Conservation (phyloP, 2,888 invertebrate species). For the Scaptomyza tumidula region DNA sequence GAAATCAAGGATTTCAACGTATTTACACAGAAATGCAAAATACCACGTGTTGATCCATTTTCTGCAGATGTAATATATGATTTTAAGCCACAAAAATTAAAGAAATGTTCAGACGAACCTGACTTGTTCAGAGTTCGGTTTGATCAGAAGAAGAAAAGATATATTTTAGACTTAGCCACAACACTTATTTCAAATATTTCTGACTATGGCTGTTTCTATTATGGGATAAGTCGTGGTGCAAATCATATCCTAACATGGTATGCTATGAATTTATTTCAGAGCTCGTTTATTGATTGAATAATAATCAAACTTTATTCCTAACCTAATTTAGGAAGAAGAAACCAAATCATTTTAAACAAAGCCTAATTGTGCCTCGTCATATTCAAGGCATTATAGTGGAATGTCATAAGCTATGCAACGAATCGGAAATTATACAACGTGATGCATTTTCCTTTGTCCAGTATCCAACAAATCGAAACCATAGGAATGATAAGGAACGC, state of each 20-base stretch:
- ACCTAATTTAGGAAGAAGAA: constrained; percentile 7
- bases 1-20: constrained; percentile 5
- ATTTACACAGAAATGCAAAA: constrained; percentile 86
- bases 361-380: constrained; percentile 50
- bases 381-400: constrained; percentile 58
- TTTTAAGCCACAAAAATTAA: constrained; percentile 5
- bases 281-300: not conserved
- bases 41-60: constrained; percentile 86
- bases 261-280: not conserved
- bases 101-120: constrained; percentile 21
- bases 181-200: constrained; percentile 24
- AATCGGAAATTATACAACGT: constrained; percentile 55
- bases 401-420: constrained; percentile 79
- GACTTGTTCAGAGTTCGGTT: constrained; percentile 38
- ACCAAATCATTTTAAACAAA: not conserved
- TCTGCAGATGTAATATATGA: constrained; percentile 83
- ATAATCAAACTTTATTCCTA: no score
- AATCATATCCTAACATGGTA: constrained; percentile 7
- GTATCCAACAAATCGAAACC: constrained; percentile 72
- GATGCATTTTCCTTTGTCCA: constrained; percentile 86
- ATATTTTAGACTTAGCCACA: constrained; percentile 25
- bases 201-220: constrained; percentile 65
- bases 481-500: constrained; percentile 21
- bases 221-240: constrained; percentile 44
- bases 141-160: constrained; percentile 27